Conservation (phyloP, 2,113 vertebrate species). For the Dromiciops gliroides region DNA sequence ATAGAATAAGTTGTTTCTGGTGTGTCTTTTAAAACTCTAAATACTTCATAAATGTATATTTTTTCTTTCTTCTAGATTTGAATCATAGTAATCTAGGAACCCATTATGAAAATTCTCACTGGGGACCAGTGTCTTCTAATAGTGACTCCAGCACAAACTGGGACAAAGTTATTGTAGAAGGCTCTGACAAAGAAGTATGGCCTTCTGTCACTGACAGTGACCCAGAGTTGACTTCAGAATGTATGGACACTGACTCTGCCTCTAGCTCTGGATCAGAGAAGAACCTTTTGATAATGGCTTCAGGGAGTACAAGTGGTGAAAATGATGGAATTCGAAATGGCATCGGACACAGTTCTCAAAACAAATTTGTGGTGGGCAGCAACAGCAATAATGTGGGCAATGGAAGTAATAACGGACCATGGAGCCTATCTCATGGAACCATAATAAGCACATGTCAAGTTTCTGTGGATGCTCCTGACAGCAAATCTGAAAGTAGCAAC, state of each 20-base stretch:
- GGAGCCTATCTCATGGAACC: slow-evolving; percentile 87
- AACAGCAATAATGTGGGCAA: slow-evolving; percentile 96
- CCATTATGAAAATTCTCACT: slow-evolving; percentile 96
- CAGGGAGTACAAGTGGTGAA: slow-evolving; percentile 88
- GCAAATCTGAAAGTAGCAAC: slow-evolving; percentile 89
- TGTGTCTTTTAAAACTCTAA: slow-evolving; percentile 31
- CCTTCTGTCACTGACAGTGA: slow-evolving; percentile 91
- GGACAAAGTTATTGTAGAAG: slow-evolving; percentile 94
- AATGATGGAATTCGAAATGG: slow-evolving; percentile 89
- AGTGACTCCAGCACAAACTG: slow-evolving; percentile 94
- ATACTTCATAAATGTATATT: slow-evolving; percentile 54
- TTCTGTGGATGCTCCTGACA: slow-evolving; percentile 87
- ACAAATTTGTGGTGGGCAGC: slow-evolving; percentile 88
- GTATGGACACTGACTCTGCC: slow-evolving; percentile 95
- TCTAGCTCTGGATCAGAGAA: slow-evolving; percentile 93
- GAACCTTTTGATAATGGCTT: slow-evolving; percentile 90
- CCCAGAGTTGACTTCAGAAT: slow-evolving; percentile 94
- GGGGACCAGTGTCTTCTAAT: slow-evolving; percentile 93
- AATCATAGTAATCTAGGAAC: slow-evolving; percentile 93
- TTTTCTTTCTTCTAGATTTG: slow-evolving; percentile 87
- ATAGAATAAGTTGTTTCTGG: slow-evolving; percentile 22
- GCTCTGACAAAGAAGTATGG: slow-evolving; percentile 91
- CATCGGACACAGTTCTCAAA: slow-evolving; percentile 88
- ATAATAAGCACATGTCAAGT: slow-evolving; percentile 92
- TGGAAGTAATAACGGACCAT: slow-evolving; percentile 88